phyloP scores from a whole-genome alignment of 2,113 vertebrate species.

The Mastomys coucha region DNA sequence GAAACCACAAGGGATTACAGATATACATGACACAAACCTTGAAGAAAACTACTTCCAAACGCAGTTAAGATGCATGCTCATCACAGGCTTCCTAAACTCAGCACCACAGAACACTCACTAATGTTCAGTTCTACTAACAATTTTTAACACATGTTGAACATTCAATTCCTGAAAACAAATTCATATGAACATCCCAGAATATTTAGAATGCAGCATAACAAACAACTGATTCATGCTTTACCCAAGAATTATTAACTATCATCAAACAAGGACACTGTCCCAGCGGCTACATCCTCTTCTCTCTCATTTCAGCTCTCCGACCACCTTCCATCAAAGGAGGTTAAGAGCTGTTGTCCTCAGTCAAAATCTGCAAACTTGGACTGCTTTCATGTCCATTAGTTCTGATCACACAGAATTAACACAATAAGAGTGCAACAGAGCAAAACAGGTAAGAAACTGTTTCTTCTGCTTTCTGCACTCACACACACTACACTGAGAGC shows the following conservation, averaged over 20 bases:
- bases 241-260: background rate
- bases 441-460: background rate
- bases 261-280: background rate
- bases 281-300: background rate
- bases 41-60: slow-evolving; percentile 48
- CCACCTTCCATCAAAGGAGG: background rate
- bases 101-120: background rate
- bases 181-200: background rate
- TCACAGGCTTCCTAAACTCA: background rate
- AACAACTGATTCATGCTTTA: background rate
- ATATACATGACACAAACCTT: background rate
- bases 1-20: slow-evolving; percentile 8
- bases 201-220: background rate
- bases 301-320: background rate
- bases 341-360: background rate
- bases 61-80: background rate
- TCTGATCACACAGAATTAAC: background rate
- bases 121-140: background rate
- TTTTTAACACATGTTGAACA: background rate
- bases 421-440: background rate
- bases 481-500: background rate
- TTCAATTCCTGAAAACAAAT: background rate
- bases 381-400: background rate
- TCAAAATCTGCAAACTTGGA: background rate
- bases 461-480: background rate